phyloP scores from a whole-genome alignment of 64 coral and sea anemone species.

The Stylophora pistillata region DNA sequence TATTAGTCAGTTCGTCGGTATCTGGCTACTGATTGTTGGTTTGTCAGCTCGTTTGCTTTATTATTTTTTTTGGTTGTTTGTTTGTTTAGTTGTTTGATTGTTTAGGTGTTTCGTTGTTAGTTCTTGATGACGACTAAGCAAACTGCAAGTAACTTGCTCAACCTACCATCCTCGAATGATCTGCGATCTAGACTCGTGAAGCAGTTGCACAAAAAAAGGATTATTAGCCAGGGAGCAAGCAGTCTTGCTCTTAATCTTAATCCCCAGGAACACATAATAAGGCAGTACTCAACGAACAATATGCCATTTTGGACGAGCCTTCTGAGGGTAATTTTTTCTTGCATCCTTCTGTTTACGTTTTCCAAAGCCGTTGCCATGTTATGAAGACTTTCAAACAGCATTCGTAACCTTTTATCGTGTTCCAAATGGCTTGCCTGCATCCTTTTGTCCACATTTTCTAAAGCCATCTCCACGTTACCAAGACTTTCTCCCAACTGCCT shows the following conservation, averaged over 20 bases:
- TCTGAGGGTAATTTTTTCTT: background rate
- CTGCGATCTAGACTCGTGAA: constrained; percentile 7
- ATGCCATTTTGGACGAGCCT: background rate
- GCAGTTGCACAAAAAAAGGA: constrained; percentile 3
- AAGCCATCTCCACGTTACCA: background rate
- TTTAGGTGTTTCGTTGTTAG: too few species aligned
- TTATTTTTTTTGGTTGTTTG: too few species aligned
- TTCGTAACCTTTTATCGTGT: background rate
- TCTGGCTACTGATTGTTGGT: too few species aligned
- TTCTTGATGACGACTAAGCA: too few species aligned
- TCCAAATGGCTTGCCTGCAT: background rate
- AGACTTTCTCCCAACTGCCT: background rate
- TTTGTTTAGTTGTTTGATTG: too few species aligned
- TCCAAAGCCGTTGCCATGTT: background rate
- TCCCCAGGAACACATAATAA: background rate
- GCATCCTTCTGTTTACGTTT: background rate
- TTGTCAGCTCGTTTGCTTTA: too few species aligned
- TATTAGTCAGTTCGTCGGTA: too few species aligned
- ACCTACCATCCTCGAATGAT: constrained; percentile 15
- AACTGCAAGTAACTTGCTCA: too few species aligned
- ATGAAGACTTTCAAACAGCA: background rate
- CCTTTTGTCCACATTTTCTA: background rate
- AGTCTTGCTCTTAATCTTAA: background rate
- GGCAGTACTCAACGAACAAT: background rate
- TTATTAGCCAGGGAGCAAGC: background rate